Conservation (phyloP, 2,888 invertebrate species). For the Candidula unifasciata region DNA sequence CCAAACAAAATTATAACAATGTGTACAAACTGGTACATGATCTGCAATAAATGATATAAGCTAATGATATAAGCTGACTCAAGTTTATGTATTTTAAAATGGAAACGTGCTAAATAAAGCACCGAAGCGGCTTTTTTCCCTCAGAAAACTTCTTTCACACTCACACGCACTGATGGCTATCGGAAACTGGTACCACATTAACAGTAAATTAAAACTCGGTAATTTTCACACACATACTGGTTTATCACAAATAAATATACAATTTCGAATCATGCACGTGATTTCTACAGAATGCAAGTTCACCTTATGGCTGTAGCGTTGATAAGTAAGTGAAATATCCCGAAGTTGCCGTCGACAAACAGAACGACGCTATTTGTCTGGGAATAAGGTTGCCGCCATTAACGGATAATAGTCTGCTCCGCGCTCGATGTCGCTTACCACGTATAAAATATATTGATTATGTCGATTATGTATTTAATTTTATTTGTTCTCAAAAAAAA, state of each 20-base stretch:
- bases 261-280: neutral
- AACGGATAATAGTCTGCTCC: slow-evolving; percentile 30
- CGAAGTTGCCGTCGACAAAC: neutral
- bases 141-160: neutral
- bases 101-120: too few relatives aligned
- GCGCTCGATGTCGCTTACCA: neutral
- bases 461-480: too few relatives aligned
- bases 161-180: neutral
- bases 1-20: too few relatives aligned
- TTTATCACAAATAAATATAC: neutral
- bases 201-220: neutral
- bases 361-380: slow-evolving; percentile 32
- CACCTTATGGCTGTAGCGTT: slow-evolving; percentile 10
- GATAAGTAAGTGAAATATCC: neutral
- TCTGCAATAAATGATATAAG: too few relatives aligned
- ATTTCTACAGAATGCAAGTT: neutral
- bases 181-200: slow-evolving; percentile 17
- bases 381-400: slow-evolving; percentile 51
- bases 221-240: neutral
- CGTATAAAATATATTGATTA: too few relatives aligned
- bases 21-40: too few relatives aligned
- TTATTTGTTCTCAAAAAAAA: too few relatives aligned
- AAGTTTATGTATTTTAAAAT: too few relatives aligned
- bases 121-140: too few relatives aligned
- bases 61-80: too few relatives aligned